Conservation (phyloP, 2,797 vertebrate genomes). For the Ataeniobius toweri region DNA sequence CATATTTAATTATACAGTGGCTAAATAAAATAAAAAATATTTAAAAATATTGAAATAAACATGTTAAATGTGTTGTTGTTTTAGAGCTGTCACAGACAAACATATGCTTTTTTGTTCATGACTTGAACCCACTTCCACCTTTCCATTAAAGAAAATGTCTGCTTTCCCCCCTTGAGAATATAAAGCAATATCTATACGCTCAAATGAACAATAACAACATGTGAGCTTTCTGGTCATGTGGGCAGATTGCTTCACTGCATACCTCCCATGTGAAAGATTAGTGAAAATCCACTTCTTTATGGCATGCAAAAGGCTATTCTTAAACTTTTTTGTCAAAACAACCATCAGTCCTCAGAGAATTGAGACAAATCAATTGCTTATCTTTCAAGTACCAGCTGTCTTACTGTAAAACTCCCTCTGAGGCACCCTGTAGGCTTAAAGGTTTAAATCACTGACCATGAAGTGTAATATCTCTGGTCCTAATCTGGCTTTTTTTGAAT, state of each 20-base stretch:
- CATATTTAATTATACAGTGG: no score
- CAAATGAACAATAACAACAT: neutral
- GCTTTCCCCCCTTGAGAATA: neutral
- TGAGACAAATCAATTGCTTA: constrained; percentile 12
- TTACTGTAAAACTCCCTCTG: constrained; percentile 16
- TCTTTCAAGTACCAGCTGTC: constrained; percentile 19
- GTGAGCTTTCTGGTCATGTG: neutral
- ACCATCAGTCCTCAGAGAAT: constrained; percentile 1
- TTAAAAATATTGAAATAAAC: neutral
- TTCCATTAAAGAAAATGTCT: neutral
- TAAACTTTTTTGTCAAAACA: neutral
- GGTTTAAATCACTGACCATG: constrained; percentile 31
- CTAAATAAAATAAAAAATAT: no score
- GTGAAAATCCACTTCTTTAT: neutral
- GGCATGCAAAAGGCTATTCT: neutral
- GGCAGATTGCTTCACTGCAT: neutral
- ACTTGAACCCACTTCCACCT: neutral
- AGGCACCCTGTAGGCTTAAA: constrained; percentile 11
- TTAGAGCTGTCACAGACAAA: neutral
- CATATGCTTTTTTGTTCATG: neutral
- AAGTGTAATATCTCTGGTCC: constrained; percentile 20
- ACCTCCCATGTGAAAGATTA: neutral
- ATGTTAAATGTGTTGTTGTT: neutral
- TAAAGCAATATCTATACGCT: neutral
- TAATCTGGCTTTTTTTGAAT: constrained; percentile 19